Evolutionary conservation across 2,113 vertebrate species (phyloP).

Genomic region (Acanthisitta chloris): DNA sequence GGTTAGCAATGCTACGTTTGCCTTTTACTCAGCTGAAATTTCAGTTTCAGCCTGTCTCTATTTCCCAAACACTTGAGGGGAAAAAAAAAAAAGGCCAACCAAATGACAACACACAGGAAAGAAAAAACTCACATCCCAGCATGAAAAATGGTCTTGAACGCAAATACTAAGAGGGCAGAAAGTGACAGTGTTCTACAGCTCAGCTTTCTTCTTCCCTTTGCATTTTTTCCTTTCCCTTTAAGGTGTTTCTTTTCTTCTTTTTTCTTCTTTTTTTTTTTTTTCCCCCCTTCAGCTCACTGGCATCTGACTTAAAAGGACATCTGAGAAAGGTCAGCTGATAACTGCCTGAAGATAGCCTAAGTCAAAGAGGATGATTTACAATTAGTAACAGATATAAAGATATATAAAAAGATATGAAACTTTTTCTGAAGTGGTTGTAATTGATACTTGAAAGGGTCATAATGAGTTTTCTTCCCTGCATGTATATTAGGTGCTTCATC

Average conservation of each 20-base stretch:
- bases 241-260: background rate
- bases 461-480: background rate
- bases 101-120: background rate
- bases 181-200: background rate
- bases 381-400: background rate
- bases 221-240: background rate
- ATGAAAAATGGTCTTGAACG: background rate
- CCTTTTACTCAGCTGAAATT: slow-evolving; percentile 43
- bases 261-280: background rate
- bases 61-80: slow-evolving; percentile 29
- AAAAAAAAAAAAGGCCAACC: background rate
- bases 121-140: background rate
- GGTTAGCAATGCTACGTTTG: background rate
- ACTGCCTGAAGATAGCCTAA: background rate
- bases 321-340: background rate
- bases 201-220: background rate
- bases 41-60: background rate
- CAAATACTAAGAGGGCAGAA: background rate
- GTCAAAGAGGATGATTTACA: background rate
- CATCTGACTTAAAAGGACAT: background rate
- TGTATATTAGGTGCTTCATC: background rate
- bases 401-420: background rate
- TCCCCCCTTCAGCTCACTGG: background rate
- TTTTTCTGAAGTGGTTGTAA: background rate
- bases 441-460: background rate